Conservation (phyloP, 2,888 invertebrate genomes). For the Andrena dorsata region DNA sequence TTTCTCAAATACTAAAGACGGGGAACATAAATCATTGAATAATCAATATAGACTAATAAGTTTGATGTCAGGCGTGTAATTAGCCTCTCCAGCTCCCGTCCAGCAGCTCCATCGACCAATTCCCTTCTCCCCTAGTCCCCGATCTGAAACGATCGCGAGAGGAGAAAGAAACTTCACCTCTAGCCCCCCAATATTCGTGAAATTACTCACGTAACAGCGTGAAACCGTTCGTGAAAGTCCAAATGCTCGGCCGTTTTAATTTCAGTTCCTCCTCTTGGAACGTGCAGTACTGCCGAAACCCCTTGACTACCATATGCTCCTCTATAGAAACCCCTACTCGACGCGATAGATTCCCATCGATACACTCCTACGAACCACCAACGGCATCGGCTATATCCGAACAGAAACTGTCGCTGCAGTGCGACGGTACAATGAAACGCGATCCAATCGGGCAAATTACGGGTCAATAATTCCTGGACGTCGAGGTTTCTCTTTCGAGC, state of each 20-base stretch:
- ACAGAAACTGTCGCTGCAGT: neutral
- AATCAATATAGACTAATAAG: no score
- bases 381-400: neutral
- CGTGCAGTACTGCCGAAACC: constrained; percentile 15
- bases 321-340: neutral
- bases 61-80: no score
- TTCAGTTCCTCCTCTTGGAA: neutral
- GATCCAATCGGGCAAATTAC: constrained; percentile 20
- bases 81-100: neutral
- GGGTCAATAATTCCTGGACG: constrained; percentile 18
- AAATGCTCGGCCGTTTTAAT: constrained; percentile 22
- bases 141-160: neutral
- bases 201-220: constrained; percentile 35
- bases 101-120: neutral
- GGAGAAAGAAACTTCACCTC: neutral
- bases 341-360: neutral
- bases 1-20: no score
- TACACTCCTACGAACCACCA: neutral
- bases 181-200: constrained; percentile 20
- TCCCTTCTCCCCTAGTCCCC: neutral
- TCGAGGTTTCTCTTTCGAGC: constrained; percentile 36
- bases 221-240: constrained; percentile 51
- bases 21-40: no score
- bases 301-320: neutral
- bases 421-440: constrained; percentile 1